Evolutionary conservation across 1,140 invertebrate species (phyloP), one percentile per base, ranked within the genome.

Genomic region (Drosophila ercepeae): DNA sequence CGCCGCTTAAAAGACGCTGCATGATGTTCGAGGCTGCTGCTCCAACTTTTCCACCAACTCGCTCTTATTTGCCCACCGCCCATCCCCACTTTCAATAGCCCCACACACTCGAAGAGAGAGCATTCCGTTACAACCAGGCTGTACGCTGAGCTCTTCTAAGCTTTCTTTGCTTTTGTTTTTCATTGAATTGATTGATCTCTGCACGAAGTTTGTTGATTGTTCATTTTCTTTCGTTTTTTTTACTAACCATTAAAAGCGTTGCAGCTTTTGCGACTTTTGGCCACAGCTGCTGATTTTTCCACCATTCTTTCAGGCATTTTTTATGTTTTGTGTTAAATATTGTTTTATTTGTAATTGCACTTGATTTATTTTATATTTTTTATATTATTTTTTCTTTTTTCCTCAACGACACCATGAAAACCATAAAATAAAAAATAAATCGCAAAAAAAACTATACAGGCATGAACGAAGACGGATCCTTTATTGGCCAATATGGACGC

Each of bases 381-480:
- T 76, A 36, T 69, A 70, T 82, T 8, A 71, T 81, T 79, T 75
- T 48, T 81, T 79, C 59, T 48, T 76, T 71, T 75, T 68, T 53
- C 52, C 32, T 41, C 11, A 45, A 16, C 55, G 25, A 75, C 39
- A n/a, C n/a, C n/a, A 44, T 44, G 34, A 50, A 50, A 16, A 52
- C n/a, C 49, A 45, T 23, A 46, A 53, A 42, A 36, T 63, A 29
- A 54, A 49, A 41, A 76, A 41, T 41, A 52, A 7, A 69, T 29
- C 49, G 27, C 54, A 16, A 45, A 54, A 70, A 44, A 19, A 72
- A 71, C 29, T 44, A 36, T 53, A 95, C 96, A 93, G 96, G 96
- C 92, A 97, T 99, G 96, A 98, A 98, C 93, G 98, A 99, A 94
- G 98, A 99, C 93, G 98, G 98, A 74, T 99, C 98, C 76, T 99